These are phyloP conservation scores for Procavia capensis DNA, from an alignment of 2,113 vertebrate species.

Conservation along the genomic window DNA sequence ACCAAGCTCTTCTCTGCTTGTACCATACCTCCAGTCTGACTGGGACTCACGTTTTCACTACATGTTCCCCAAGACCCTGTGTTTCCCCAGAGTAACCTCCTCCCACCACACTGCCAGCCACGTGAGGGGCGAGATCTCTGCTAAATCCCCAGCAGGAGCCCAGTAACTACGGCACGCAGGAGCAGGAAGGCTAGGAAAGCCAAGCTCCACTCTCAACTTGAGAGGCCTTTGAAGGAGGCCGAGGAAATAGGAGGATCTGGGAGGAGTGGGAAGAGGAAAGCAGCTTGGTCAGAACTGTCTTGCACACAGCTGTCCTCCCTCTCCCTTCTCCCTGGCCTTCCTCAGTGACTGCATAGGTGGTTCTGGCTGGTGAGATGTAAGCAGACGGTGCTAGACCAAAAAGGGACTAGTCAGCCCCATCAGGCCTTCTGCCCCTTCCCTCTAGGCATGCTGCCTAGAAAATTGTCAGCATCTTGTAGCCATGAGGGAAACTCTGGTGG, in stretches of 20 bases:
- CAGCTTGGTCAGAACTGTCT: neutral
- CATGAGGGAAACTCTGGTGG: no score
- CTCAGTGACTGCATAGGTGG: neutral
- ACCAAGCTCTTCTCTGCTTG: neutral
- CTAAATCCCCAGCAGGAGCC: neutral
- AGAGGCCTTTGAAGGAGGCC: no score
- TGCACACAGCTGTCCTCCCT: neutral
- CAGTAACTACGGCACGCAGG: neutral
- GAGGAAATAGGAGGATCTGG: neutral
- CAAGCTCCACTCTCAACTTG: rapidly evolving
- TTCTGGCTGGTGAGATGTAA: neutral
- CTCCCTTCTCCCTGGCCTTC: neutral
- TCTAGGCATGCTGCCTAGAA: neutral
- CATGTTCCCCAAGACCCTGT: neutral
- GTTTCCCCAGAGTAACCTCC: no score
- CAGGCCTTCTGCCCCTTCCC: neutral
- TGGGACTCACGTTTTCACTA: no score
- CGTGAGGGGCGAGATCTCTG: neutral
- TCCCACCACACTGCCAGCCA: rapidly evolving
- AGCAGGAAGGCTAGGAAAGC: neutral
- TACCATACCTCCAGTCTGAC: neutral
- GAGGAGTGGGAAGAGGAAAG: neutral
- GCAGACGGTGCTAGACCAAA: neutral
- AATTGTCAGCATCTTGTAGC: neutral
- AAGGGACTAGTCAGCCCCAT: neutral